phyloP scores from a whole-genome alignment of 2,888 invertebrate genomes.

The Nomada flava region DNA sequence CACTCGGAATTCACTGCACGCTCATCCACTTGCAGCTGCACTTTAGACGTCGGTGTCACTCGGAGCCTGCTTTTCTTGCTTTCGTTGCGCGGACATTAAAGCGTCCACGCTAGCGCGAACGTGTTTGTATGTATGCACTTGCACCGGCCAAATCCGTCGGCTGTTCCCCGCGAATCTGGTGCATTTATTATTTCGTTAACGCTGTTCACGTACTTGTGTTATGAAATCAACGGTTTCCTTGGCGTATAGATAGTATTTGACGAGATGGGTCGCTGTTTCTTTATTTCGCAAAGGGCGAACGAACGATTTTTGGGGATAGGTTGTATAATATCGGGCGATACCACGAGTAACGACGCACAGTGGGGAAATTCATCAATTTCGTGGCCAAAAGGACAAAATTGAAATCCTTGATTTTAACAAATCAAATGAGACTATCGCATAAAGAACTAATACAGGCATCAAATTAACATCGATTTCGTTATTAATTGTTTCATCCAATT shows the following conservation, averaged over 20 bases:
- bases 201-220: neutral
- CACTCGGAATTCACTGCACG: constrained; percentile 65
- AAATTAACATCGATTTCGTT: too few relatives aligned
- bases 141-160: constrained; percentile 9
- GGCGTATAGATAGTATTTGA: neutral
- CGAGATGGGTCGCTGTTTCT: neutral
- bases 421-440: too few relatives aligned
- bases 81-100: constrained; percentile 52
- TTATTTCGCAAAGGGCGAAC: neutral
- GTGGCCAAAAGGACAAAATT: too few relatives aligned
- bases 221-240: neutral
- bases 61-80: constrained; percentile 43
- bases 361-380: too few relatives aligned
- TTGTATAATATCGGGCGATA: too few relatives aligned
- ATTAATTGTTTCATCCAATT: too few relatives aligned
- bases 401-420: too few relatives aligned
- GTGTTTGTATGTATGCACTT: neutral
- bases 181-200: neutral
- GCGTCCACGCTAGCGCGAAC: constrained; percentile 31
- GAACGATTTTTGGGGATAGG: neutral
- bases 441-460: too few relatives aligned
- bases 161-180: constrained; percentile 1
- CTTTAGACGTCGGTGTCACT: constrained; percentile 63
- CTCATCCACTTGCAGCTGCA: constrained; percentile 67
- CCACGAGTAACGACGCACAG: too few relatives aligned